Base-by-base conservation (phyloP, 2,113 vertebrate genomes). In the Carollia perspicillata region DNA sequence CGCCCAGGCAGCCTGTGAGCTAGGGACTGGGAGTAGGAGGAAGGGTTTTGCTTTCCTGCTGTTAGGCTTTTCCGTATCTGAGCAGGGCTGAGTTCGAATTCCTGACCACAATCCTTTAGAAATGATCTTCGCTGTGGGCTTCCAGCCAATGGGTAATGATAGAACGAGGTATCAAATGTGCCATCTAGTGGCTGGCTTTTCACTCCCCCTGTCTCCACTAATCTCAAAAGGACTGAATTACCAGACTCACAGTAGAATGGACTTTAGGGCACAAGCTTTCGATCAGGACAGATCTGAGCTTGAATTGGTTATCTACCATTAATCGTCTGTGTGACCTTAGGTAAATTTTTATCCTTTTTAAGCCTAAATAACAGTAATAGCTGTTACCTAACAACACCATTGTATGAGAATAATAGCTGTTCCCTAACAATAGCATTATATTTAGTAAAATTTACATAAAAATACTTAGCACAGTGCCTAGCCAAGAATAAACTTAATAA, bases 81-180 rank as follows among this genome's bases (percentile, higher is more conserved):
- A 85, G 23, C 11, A 40, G 83, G 37, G 28, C 95, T 33, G 13
- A 79, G 58, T 94, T 92, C 37, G 75, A n/a, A n/a, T 53, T 30
- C 18, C n/a, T 69, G 49, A 49, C 8, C 40, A 60, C 30, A 49
- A 6, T 47, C 20, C 44, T 53, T 65, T 37, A 35, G n/a, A 71
- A 95, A 91, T 30, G 30, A 94, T 83, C 6, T 68, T 84, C 93
- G 60, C 12, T 40, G 13, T 49, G 95, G 60, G 88, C 8, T 95
- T 97, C 44, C 60, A 93, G 51, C 30, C 37, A 35, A 6, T 42
- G 12, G 35, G 77, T 79, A 94, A 95, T 16, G 18, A 79, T 14
- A 6, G 8, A 94, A 42, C 40, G 66, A 14, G 28, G 3, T 40
- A 3, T 79, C 33, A 80, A 23, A 74, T 47, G n/a, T 13, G 37